phyloP scores from a whole-genome alignment of 2,797 vertebrate genomes.

The Adelosebastes latens region DNA sequence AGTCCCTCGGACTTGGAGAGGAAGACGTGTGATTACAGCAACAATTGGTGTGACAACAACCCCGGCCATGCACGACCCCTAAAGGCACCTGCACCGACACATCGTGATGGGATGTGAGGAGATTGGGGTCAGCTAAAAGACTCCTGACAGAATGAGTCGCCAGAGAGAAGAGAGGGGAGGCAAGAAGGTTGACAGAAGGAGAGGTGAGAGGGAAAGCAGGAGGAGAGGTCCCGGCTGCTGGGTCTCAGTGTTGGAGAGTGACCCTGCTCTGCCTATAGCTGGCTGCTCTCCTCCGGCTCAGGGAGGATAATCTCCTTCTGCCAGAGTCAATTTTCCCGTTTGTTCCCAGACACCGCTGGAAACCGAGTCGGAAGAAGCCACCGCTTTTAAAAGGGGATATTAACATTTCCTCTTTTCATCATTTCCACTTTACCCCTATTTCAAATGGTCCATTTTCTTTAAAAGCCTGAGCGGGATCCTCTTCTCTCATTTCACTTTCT shows the following conservation, averaged over 20 bases:
- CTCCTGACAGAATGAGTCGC: conserved; percentile 23
- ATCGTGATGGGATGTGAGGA: conserved; percentile 55
- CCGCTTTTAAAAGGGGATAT: conserved; percentile 32
- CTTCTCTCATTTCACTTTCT: conserved; percentile 17
- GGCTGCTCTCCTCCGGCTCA: conserved; percentile 25
- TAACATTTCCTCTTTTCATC: conserved; percentile 56
- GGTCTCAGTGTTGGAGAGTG: conserved; percentile 38
- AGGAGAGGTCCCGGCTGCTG: conserved; percentile 43
- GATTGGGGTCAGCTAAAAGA: conserved; percentile 64
- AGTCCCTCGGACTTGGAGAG: conserved; percentile 25
- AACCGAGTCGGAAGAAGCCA: conserved; percentile 46
- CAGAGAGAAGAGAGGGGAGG: conserved; percentile 12
- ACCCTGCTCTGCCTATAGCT: conserved; percentile 45
- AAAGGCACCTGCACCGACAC: conserved; percentile 33
- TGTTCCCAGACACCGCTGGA: conserved; percentile 51
- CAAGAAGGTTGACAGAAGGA: conserved; percentile 14
- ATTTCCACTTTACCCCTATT: conserved; percentile 22
- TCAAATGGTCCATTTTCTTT: conserved; percentile 29
- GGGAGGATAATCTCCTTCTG: conserved; percentile 69
- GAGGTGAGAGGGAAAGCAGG: conserved; percentile 35
- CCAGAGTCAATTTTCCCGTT: conserved; percentile 55
- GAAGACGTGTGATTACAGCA: conserved; percentile 55
- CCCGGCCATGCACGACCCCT: conserved; percentile 42
- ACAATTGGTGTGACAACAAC: conserved; percentile 61
- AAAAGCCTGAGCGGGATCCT: conserved; percentile 6